These are phyloP conservation scores for Mormoops blainvillei DNA, from an alignment of 2,113 vertebrate genomes.

Conservation along the genomic window DNA sequence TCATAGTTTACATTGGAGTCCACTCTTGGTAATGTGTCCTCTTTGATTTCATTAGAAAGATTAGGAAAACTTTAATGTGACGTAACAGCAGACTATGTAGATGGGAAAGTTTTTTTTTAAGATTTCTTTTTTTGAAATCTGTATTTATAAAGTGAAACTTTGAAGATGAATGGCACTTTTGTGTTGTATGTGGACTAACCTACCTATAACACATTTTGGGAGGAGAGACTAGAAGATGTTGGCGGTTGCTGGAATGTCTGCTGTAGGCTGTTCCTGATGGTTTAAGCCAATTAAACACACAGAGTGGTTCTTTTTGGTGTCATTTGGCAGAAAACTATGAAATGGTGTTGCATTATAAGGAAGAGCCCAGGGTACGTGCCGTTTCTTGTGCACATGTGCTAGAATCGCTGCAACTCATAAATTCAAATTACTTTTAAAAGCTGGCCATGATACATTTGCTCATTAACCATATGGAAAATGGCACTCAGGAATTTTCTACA, in stretches of 20 bases:
- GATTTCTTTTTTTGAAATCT: not conserved
- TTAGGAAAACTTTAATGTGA: not conserved
- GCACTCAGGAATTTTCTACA: slow-evolving; percentile 85
- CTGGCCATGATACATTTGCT: slow-evolving; percentile 88
- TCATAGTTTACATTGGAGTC: not conserved
- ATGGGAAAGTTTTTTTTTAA: not conserved
- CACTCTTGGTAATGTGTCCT: not conserved
- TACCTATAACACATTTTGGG: slow-evolving; percentile 7
- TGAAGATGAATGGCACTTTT: slow-evolving; percentile 39
- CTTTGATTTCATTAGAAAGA: slow-evolving; percentile 37
- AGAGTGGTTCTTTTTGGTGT: slow-evolving; percentile 78
- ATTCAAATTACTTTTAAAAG: slow-evolving; percentile 87
- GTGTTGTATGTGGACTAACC: slow-evolving; percentile 26
- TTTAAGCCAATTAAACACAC: slow-evolving; percentile 81
- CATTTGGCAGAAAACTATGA: slow-evolving; percentile 76
- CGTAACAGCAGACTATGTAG: not conserved
- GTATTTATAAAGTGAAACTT: slow-evolving; percentile 34
- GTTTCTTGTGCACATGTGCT: slow-evolving; percentile 81
- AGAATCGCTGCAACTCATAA: slow-evolving; percentile 82
- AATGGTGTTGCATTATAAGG: slow-evolving; percentile 82
- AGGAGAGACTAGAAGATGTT: not conserved
- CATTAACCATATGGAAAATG: slow-evolving; percentile 95
- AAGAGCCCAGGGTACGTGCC: slow-evolving; percentile 77
- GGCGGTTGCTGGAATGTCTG: slow-evolving; percentile 43
- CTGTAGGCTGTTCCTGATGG: slow-evolving; percentile 67